Evolutionary conservation across 2,888 invertebrate genomes (phyloP).

Genomic region (Hydraecia micacea): DNA sequence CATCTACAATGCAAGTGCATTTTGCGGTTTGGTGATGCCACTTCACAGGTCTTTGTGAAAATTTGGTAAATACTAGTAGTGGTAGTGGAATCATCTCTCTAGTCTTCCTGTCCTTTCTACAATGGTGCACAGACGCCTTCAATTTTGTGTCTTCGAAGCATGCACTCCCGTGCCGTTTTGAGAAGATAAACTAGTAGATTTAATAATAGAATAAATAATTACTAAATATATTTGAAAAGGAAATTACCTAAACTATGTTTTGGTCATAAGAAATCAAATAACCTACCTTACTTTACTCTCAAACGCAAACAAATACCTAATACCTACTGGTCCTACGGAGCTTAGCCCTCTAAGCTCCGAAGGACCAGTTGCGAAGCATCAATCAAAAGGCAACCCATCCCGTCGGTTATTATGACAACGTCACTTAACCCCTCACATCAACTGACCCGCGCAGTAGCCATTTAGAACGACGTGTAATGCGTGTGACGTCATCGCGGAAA

Average conservation of each 20-base stretch:
- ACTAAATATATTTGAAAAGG: too few species aligned
- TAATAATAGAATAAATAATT: background rate
- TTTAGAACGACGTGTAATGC: constrained; percentile 24
- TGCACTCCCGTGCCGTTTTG: background rate
- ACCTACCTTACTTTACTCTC: too few species aligned
- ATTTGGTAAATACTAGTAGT: background rate
- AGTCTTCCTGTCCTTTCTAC: background rate
- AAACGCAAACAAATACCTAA: too few species aligned
- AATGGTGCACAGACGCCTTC: background rate
- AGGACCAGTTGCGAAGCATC: background rate
- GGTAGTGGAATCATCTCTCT: background rate
- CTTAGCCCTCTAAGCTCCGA: too few species aligned
- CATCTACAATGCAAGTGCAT: constrained; percentile 50
- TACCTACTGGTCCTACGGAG: background rate
- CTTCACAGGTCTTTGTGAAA: constrained; percentile 29
- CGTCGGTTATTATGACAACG: constrained; percentile 16
- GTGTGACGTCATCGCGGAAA: constrained; percentile 52
- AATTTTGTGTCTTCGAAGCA: background rate
- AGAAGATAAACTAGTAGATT: background rate
- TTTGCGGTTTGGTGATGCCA: constrained; percentile 18
- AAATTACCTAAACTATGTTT: background rate
- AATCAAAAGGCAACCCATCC: background rate
- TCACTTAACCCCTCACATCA: constrained; percentile 18
- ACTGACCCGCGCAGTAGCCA: constrained; percentile 31
- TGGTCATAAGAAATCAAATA: background rate